Evolutionary conservation across 2,797 vertebrate species (phyloP).

Genomic region (Scyliorhinus canicula): DNA sequence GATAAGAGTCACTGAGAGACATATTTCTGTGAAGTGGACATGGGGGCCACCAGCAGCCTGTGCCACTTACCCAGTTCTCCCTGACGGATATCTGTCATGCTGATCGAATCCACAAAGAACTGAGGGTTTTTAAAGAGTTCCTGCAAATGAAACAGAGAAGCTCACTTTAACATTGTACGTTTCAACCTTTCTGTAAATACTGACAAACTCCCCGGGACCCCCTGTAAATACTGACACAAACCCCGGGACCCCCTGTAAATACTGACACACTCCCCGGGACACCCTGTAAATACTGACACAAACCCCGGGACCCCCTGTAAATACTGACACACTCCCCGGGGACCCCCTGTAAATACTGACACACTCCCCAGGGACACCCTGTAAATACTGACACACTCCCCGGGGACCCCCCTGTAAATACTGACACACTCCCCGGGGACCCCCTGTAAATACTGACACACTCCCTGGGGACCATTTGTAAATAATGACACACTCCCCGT

Average conservation of each 20-base stretch:
- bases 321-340: not conserved
- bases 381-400: not conserved
- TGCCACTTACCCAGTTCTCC: slow-evolving; percentile 55
- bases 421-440: not conserved
- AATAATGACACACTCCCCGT: not conserved
- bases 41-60: too few relatives aligned
- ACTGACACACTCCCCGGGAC: not conserved
- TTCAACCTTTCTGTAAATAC: not conserved
- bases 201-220: not conserved
- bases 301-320: not conserved
- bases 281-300: not conserved
- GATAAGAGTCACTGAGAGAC: not conserved
- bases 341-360: not conserved
- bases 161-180: slow-evolving; percentile 39
- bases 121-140: slow-evolving; percentile 46
- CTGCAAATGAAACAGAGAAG: slow-evolving; percentile 43
- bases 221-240: not conserved
- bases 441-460: not conserved
- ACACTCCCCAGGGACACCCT: not conserved
- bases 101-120: slow-evolving; percentile 55
- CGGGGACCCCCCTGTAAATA: not conserved
- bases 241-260: not conserved
- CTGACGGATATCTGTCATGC: slow-evolving; percentile 63
- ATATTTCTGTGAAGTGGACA: not conserved
- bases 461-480: not conserved